A percentile compares a stretch with the other conserved stretches of the same genome.
Evolutionary conservation across 2,888 invertebrate species (phyloP).

Genomic region (Neocrepidodera transversa): DNA sequence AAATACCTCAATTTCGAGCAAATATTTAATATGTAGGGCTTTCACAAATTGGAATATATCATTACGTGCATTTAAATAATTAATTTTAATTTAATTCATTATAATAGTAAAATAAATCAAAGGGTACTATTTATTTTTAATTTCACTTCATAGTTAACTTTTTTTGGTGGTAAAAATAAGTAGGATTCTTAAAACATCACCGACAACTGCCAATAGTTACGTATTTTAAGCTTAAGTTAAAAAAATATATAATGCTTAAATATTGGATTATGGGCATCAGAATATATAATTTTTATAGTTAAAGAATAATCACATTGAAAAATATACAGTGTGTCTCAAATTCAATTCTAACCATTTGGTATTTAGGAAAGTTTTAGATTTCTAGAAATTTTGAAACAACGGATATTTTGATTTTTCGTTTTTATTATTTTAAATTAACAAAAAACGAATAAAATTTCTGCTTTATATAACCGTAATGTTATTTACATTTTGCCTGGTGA

Average conservation of each 20-base stretch:
- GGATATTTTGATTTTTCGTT: too few relatives aligned
- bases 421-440: too few relatives aligned
- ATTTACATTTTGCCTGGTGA: too few relatives aligned
- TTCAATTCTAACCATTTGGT: too few relatives aligned
- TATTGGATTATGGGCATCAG: neutral
- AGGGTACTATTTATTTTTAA: conserved; percentile 1
- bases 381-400: too few relatives aligned
- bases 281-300: neutral
- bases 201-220: conserved; percentile 10
- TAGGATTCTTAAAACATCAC: neutral
- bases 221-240: neutral
- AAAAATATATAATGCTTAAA: conserved; percentile 1
- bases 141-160: too few relatives aligned
- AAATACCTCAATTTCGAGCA: conserved; percentile 16
- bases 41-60: conserved; percentile 9
- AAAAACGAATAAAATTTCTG: too few relatives aligned
- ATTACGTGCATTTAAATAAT: too few relatives aligned
- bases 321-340: neutral
- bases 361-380: too few relatives aligned
- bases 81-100: neutral
- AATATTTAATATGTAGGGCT: conserved; percentile 11
- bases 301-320: neutral
- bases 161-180: neutral
- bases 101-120: neutral
- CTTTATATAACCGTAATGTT: too few relatives aligned